Evolutionary conservation across 2,113 vertebrate species (phyloP).

Genomic region (Silurus meridionalis): DNA sequence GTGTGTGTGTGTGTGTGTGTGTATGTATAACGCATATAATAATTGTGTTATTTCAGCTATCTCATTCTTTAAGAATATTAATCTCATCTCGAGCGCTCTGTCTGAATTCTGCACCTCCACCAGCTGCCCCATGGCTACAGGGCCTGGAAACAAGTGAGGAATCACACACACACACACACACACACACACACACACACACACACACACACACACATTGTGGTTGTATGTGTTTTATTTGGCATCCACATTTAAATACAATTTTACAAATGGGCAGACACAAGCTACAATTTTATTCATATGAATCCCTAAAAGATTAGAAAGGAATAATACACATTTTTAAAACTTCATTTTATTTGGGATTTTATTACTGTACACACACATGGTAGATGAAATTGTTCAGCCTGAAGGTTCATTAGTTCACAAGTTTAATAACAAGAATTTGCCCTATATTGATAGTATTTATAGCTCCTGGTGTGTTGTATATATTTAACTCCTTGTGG

Average conservation of each 20-base stretch:
- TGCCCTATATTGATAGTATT: no score
- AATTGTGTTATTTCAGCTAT: constrained; percentile 66
- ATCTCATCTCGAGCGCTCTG: constrained; percentile 74
- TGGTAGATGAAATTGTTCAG: background rate
- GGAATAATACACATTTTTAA: no score
- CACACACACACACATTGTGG: background rate
- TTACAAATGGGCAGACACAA: background rate
- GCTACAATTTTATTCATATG: no score
- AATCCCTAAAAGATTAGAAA: no score
- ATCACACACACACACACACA: background rate
- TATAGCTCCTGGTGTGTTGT: background rate
- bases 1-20: background rate
- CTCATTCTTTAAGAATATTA: constrained; percentile 79
- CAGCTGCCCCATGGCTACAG: constrained; percentile 73
- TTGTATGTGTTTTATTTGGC: background rate
- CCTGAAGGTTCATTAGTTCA: no score
- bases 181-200: background rate
- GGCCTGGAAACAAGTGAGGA: constrained; percentile 72
- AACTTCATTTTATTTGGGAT: no score
- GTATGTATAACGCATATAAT: no score
- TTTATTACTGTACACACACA: background rate
- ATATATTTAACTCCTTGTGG: background rate
- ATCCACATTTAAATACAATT: background rate
- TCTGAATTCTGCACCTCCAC: constrained; percentile 77
- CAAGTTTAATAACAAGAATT: background rate